Evolutionary conservation across 2,797 vertebrate species (phyloP), one percentile per base, ranked within the genome.

Genomic region (Bradypodion pumilum): DNA sequence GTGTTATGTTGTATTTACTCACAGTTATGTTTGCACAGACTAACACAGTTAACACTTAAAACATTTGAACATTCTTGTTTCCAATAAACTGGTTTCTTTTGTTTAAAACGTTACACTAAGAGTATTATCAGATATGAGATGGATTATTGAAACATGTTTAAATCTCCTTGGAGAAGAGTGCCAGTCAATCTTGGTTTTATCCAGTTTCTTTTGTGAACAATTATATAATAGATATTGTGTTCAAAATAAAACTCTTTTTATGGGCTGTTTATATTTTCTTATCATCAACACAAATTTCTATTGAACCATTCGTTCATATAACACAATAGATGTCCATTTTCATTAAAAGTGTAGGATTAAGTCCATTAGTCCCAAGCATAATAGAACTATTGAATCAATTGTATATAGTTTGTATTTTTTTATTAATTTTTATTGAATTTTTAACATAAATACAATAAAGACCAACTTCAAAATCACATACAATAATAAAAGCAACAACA

Each of bases 61-160:
- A n/a, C n/a, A n/a, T n/a, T n/a, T n/a, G 1, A 65, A 42, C 69
- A 82, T 56, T 79, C 2, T 60, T 80, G 2, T 87, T 83, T 83
- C 37, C 82, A 88, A 60, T 77, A 77, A 27, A 65, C 46, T 79
- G 76, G 8, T 35, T 12, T 68, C 80, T 12, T 74, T 59, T 27
- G 69, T 56, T 62, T 89, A 85, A 82, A 16, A 73, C 42, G 83
- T 82, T 86, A 90, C 86, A 72, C 42, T 16, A 56, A 79, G 32
- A 9, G 15, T 16, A 46, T 90, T 91, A 66, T 77, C 76, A 90
- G 88, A 80, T 84, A 19, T 69, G 6, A 88, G 83, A 8, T 74
- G 1, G 40, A 79, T 27, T 12, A 23, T 49, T 15, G 2, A 78
- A 16, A 69, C 86, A 80, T 60, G 70, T 59, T 46, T 74, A 82